Conservation (phyloP, 1,140 invertebrate genomes). For the Lineus longissimus region DNA sequence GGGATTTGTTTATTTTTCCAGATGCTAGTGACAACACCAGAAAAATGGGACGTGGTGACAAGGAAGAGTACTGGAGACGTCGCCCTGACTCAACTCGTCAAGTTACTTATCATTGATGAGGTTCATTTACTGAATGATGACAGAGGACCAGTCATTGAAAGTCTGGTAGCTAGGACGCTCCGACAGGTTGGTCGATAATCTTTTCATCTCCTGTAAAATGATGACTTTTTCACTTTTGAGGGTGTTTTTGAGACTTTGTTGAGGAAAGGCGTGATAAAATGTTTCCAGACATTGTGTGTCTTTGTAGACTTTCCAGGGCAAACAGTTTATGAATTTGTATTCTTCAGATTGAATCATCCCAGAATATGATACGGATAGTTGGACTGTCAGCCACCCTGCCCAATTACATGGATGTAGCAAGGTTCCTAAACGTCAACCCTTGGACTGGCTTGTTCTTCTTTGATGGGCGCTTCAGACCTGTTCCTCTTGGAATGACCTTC, state of each 20-base stretch:
- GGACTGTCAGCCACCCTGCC: conserved; percentile 96
- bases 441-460: conserved; percentile 94
- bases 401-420: conserved; percentile 95
- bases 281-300: too few relatives aligned
- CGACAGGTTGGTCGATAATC: conserved; percentile 64
- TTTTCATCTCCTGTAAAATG: neutral
- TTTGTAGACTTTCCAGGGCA: too few relatives aligned
- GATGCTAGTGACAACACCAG: conserved; percentile 97
- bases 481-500: conserved; percentile 78
- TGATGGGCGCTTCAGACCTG: conserved; percentile 91
- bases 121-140: conserved; percentile 97
- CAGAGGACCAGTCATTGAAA: conserved; percentile 95
- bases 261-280: too few relatives aligned
- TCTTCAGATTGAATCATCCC: conserved; percentile 80
- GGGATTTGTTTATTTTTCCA: conserved; percentile 29
- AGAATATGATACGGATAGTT: conserved; percentile 97
- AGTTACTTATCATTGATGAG: conserved; percentile 96
- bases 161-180: conserved; percentile 90
- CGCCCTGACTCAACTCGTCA: conserved; percentile 83
- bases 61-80: conserved; percentile 90
- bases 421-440: conserved; percentile 91
- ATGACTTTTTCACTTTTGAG: too few relatives aligned
- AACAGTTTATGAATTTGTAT: conserved; percentile 5
- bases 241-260: too few relatives aligned
- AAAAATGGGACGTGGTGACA: conserved; percentile 99